Evolutionary conservation across 35 echinoderm and acorn worm genomes (phyloP), one percentile per base, ranked within the genome.

Genomic region (Stichopus chloronotus): DNA sequence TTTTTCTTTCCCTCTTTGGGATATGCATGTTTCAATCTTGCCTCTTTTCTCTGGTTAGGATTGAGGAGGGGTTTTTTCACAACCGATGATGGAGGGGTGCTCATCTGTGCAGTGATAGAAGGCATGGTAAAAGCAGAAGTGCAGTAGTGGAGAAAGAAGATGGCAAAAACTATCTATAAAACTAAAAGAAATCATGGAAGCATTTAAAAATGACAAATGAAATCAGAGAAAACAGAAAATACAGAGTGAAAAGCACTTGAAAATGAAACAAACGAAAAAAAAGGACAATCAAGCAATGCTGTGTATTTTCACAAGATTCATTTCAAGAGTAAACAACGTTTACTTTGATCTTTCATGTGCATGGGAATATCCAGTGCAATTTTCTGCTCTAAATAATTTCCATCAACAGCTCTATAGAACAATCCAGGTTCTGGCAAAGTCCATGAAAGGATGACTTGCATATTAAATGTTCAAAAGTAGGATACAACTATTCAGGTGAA

Each of bases 41-140:
- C 17, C 17, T 83, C 25, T 83, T 55, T 83, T 83, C 55, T 83
- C 54, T 69, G 7, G 6, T 24, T 20, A 63, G 86, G 61, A 88
- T 69, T 61, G 86, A 88, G 61, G 86, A 88, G 86, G 57, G 86
- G 86, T 69, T 88, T 88, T 88, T 63, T 88, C 56, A 65, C 57
- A 24, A 88, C 86, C 2, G 86, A 52, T 23, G 57, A 69, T 60
- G 57, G 13, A 21, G 52, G 25, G 19, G 86, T 88, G 57, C 57
- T 88, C 86, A 13, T 88, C 86, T 88, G 86, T 88, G 86, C 86
- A 88, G 25, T 63, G 86, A 88, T 63, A 88, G 25, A 83, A 20
- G 19, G 61, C 19, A 43, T 56, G 57, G 86, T 20, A 88, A 65
- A 60, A 11, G 11, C 23, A 17, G 58, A 88, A 60, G 86, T 88